Conservation (phyloP, 2,888 invertebrate species). For the Conus canariensis region DNA sequence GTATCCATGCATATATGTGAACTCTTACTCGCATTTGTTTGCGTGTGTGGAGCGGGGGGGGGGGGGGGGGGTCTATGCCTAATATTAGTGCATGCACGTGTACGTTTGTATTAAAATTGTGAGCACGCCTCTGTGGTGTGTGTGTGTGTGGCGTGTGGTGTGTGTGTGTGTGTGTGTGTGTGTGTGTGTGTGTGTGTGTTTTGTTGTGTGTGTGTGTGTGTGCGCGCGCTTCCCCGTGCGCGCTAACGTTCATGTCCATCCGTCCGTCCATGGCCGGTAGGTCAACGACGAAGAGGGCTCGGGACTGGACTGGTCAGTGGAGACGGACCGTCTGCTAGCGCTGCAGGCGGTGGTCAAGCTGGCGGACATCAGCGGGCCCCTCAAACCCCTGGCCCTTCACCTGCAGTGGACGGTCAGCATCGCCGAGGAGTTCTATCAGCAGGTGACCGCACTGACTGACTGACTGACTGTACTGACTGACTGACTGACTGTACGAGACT, state of each 20-base stretch:
- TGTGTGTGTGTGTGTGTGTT: too few relatives aligned
- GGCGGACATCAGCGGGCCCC: slow-evolving; percentile 83
- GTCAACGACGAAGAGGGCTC: slow-evolving; percentile 79
- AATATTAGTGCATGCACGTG: too few relatives aligned
- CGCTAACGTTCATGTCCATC: too few relatives aligned
- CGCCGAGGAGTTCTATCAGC: slow-evolving; percentile 83
- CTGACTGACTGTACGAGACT: neutral
- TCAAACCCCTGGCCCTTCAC: slow-evolving; percentile 81
- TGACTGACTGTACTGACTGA: neutral
- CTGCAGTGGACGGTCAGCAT: slow-evolving; percentile 82
- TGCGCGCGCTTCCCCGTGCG: too few relatives aligned
- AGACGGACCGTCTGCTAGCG: slow-evolving; percentile 81
- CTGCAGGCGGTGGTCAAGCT: slow-evolving; percentile 83
- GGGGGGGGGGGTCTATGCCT: too few relatives aligned
- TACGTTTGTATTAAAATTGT: too few relatives aligned
- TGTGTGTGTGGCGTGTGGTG: neutral
- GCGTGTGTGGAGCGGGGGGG: too few relatives aligned
- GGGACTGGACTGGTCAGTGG: slow-evolving; percentile 82
- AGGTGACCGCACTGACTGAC: slow-evolving; percentile 72
- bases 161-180: neutral
- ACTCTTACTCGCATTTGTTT: too few relatives aligned
- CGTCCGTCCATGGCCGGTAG: slow-evolving; percentile 65
- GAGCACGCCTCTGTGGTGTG: too few relatives aligned
- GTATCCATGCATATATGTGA: too few relatives aligned
- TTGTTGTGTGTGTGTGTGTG: too few relatives aligned